Conservation (phyloP, 2,113 vertebrate genomes). For the Paracanthobrama guichenoti region DNA sequence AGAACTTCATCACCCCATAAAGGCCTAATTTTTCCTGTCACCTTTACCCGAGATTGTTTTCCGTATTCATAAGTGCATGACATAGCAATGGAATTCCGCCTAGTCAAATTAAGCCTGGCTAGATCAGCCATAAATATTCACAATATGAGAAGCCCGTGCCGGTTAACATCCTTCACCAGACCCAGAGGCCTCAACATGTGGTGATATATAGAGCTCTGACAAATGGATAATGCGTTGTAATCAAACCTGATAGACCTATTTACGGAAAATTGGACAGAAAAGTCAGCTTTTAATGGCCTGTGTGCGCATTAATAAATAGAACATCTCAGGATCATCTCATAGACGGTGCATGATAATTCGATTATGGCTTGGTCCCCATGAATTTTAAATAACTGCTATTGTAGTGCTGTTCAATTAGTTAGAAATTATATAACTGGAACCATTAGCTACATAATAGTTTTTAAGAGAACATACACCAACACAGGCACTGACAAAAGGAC, state of each 20-base stretch:
- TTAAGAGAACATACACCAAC: no score
- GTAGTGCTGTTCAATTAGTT: conserved; percentile 36
- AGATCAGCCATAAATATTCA: conserved; percentile 44
- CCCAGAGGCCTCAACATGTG: neutral
- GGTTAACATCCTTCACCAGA: conserved; percentile 20
- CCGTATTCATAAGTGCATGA: conserved; percentile 58
- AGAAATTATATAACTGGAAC: conserved; percentile 7
- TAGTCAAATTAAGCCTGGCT: conserved; percentile 41
- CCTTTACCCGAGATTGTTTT: conserved; percentile 58
- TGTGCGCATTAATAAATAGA: conserved; percentile 26
- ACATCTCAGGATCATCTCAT: neutral
- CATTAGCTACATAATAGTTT: neutral
- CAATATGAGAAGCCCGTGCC: neutral
- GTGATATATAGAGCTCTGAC: conserved; percentile 17
- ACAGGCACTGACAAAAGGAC: no score
- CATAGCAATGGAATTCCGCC: conserved; percentile 50
- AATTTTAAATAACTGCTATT: conserved; percentile 24
- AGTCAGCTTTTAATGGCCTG: conserved; percentile 9
- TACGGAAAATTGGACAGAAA: conserved; percentile 32
- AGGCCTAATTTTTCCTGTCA: conserved; percentile 60
- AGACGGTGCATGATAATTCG: conserved; percentile 23
- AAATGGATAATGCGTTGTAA: conserved; percentile 37
- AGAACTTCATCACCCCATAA: conserved; percentile 49
- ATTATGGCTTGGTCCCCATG: conserved; percentile 20
- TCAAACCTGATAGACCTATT: conserved; percentile 44